Evolutionary conservation across 2,113 vertebrate genomes (phyloP), one percentile per base, ranked within the genome.

Genomic region (Garra rufa): DNA sequence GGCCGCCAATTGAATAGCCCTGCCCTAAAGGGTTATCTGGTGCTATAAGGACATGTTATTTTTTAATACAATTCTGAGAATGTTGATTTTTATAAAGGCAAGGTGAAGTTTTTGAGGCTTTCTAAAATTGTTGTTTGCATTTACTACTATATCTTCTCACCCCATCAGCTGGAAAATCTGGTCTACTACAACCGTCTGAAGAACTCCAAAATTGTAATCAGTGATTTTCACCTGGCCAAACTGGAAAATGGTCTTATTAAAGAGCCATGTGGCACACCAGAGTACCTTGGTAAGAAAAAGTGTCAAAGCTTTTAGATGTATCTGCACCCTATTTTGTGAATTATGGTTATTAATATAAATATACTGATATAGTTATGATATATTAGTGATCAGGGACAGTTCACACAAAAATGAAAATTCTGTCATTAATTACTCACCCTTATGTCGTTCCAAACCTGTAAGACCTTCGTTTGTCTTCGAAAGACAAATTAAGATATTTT

Each of bases 121-220:
- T 26, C 24, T 61, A 61, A 1, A 65, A 63, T 3, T 13, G 3
- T 14, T 30, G 3, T 14, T 30, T 28, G 24, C 3, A 48, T 76
- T 34, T n/a, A n/a, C 50, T 57, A 8, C 30, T 59, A 2, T 77
- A 21, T 74, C 21, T 81, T 17, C 6, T 85, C 77, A 76, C 84
- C 19, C n/a, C 71, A 65, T 83, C 88, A 99, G 98, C 89, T 99
- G 94, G 98, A 99, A 92, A 99, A 99, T 91, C 91, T 99, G 91
- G 96, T 99, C 79, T 99, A 99, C 90, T 99, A 96, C 89, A 99
- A 99, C 87, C 96, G 98, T 38, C 94, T 99, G 92, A 99, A 99
- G 94, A 97, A 99, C 91, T 99, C 98, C 3, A 99, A 99, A 95
- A 99, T 99, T 0, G 98, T 99, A 89, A 99, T 99, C 93, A 99